Evolutionary conservation across 2,888 invertebrate species (phyloP).

Genomic region (Nomada flava): DNA sequence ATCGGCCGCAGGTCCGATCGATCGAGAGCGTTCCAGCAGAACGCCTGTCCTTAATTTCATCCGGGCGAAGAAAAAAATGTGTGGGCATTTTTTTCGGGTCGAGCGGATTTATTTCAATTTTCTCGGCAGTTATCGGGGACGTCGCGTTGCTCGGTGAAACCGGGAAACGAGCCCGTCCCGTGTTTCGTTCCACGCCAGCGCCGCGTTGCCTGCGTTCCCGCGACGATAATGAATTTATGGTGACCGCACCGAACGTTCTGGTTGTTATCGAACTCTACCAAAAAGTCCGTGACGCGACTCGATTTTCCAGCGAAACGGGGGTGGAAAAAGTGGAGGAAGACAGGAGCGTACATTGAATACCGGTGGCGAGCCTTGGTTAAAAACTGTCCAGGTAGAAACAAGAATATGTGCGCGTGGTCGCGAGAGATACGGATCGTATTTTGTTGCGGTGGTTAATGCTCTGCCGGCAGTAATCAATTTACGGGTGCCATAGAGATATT

Average conservation of each 20-base stretch:
- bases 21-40: background rate
- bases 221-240: conserved; percentile 52
- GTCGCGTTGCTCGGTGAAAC: conserved; percentile 17
- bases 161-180: conserved; percentile 23
- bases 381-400: background rate
- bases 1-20: background rate
- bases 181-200: conserved; percentile 11
- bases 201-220: conserved; percentile 7
- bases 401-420: background rate
- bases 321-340: background rate
- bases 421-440: conserved; percentile 18
- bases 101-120: conserved; percentile 41
- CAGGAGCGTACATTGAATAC: background rate
- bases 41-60: conserved; percentile 20
- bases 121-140: conserved; percentile 35
- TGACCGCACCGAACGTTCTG: conserved; percentile 16
- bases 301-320: conserved; percentile 11
- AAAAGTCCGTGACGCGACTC: conserved; percentile 37
- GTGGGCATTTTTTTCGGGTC: background rate
- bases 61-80: background rate
- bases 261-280: conserved; percentile 41
- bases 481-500: conserved; percentile 25
- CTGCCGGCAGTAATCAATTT: conserved; percentile 30
- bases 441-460: conserved; percentile 21
- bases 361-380: background rate